Conservation (phyloP, 1,140 invertebrate genomes). For the Cydia strobilella region DNA sequence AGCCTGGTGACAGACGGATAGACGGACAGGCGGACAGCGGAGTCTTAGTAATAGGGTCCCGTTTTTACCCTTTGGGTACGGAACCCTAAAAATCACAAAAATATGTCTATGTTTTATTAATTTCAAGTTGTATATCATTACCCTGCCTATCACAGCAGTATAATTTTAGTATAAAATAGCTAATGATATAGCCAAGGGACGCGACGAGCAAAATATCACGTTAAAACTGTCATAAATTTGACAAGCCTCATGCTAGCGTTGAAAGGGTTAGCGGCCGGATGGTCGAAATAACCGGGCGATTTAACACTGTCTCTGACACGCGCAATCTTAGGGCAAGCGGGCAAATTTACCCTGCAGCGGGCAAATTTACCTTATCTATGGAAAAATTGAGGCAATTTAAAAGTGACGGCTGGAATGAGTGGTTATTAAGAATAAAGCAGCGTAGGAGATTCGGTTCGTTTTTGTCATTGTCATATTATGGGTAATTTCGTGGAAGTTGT, state of each 20-base stretch:
- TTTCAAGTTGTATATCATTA: too few species aligned
- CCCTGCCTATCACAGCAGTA: too few species aligned
- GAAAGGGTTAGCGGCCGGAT: conserved; percentile 38
- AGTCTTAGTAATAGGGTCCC: too few species aligned
- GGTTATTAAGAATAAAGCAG: conserved; percentile 4
- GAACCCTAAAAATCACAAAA: too few species aligned
- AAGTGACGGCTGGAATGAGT: conserved; percentile 21
- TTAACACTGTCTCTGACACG: conserved; percentile 44
- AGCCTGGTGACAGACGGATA: too few species aligned
- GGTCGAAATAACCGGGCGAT: conserved; percentile 45
- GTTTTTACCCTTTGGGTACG: too few species aligned
- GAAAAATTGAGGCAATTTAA: conserved; percentile 23
- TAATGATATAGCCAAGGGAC: too few species aligned
- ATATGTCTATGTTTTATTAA: too few species aligned
- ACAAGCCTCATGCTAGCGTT: conserved; percentile 18
- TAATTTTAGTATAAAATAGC: too few species aligned
- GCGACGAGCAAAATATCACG: too few species aligned
- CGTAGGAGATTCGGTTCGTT: neutral
- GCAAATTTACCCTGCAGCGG: neutral
- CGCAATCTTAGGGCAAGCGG: conserved; percentile 36
- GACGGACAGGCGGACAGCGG: too few species aligned
- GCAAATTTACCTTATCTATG: conserved; percentile 16
- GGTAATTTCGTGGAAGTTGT: too few species aligned
- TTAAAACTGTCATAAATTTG: neutral
- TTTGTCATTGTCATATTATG: neutral